A percentile compares a stretch with the other conserved stretches of the same genome.
phyloP scores from a whole-genome alignment of 2,888 invertebrate genomes.

The Teleiodes luculella region DNA sequence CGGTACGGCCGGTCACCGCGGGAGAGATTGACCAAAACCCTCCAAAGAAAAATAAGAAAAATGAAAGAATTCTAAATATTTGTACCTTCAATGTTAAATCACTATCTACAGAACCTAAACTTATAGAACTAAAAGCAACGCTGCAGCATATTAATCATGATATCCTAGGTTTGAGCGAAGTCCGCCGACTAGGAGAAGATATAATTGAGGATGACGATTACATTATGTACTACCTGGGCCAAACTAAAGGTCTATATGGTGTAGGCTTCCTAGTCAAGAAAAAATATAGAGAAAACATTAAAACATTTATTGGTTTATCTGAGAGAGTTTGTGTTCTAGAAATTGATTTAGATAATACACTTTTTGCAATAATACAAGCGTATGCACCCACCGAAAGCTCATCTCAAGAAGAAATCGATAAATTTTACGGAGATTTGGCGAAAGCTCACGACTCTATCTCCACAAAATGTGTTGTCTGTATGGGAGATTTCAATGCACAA shows the following conservation, averaged over 20 bases:
- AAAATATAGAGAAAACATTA: slow-evolving; percentile 24
- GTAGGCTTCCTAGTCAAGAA: slow-evolving; percentile 27
- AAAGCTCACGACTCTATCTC: slow-evolving; percentile 21
- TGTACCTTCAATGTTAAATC: slow-evolving; percentile 21
- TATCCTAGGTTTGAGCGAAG: slow-evolving; percentile 11
- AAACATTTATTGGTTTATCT: slow-evolving; percentile 25
- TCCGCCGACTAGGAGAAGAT: slow-evolving; percentile 22
- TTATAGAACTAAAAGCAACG: slow-evolving; percentile 20
- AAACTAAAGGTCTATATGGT: slow-evolving; percentile 26
- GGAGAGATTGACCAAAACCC: too few relatives aligned
- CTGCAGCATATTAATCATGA: slow-evolving; percentile 23
- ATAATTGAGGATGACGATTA: slow-evolving; percentile 24
- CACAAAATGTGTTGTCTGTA: slow-evolving; percentile 8
- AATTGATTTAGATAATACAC: slow-evolving; percentile 22
- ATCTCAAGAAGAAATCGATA: slow-evolving; percentile 24
- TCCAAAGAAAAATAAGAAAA: slow-evolving; percentile 8
- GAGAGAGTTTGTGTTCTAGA: slow-evolving; percentile 27
- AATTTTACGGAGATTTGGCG: slow-evolving; percentile 18
- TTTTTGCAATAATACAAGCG: slow-evolving; percentile 19
- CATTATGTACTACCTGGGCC: slow-evolving; percentile 23
- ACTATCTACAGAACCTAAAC: slow-evolving; percentile 18
- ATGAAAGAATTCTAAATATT: slow-evolving; percentile 14
- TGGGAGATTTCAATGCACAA: slow-evolving; percentile 25
- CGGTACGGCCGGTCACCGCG: neutral
- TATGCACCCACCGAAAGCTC: slow-evolving; percentile 18